Percentiles rank a stretch among this genome's conserved stretches.
Conservation (phyloP, 2,797 vertebrate genomes). For the Diplodus sargus region DNA sequence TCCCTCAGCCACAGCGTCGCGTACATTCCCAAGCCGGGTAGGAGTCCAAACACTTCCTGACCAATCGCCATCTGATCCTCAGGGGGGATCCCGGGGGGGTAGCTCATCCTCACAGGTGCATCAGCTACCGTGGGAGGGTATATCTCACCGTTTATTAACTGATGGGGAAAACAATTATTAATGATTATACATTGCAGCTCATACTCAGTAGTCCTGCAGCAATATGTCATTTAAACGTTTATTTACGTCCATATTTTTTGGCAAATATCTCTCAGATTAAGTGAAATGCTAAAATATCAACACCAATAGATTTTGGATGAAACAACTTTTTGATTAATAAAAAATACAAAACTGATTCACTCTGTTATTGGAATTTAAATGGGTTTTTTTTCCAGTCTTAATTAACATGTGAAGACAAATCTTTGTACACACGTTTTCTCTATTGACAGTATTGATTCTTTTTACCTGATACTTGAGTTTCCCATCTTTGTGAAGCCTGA, state of each 20-base stretch:
- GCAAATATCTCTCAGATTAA: not conserved
- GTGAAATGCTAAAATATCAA: not conserved
- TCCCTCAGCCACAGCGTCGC: constrained; percentile 95
- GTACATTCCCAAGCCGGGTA: constrained; percentile 91
- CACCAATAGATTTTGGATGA: not conserved
- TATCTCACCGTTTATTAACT: constrained; percentile 91
- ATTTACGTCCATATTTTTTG: not conserved
- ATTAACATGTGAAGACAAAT: not conserved
- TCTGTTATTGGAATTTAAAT: not conserved
- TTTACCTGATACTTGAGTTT: constrained; percentile 96
- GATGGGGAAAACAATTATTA: constrained; percentile 15
- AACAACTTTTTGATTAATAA: not conserved
- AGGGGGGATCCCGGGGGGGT: constrained; percentile 81
- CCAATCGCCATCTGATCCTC: constrained; percentile 88
- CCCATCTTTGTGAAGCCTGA: constrained; percentile 92
- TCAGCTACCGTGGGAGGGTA: constrained; percentile 89
- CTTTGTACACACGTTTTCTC: not conserved
- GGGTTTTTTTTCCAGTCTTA: not conserved
- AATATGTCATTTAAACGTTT: not conserved
- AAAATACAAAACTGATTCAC: not conserved
- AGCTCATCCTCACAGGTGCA: constrained; percentile 89
- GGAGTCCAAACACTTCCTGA: constrained; percentile 94
- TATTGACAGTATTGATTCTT: not conserved
- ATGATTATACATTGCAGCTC: not conserved
- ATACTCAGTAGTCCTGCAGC: not conserved